Evolutionary conservation across 2,797 vertebrate species (phyloP).

Genomic region (Eremophila alpestris): DNA sequence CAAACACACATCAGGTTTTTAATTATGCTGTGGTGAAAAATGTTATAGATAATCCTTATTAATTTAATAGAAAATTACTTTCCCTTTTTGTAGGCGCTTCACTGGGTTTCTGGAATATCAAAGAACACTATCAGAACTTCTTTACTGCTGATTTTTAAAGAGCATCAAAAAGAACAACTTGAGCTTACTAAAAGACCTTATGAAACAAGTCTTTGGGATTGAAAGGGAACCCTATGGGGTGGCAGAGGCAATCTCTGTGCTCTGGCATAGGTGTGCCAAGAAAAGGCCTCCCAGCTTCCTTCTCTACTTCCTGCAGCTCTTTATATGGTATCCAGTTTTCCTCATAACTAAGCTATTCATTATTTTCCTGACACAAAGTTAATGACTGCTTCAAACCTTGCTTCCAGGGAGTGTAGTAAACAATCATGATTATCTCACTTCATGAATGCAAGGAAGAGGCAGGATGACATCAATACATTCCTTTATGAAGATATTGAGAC

Average conservation of each 20-base stretch:
- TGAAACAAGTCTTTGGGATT: not conserved
- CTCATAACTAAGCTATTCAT: not conserved
- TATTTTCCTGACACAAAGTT: not conserved
- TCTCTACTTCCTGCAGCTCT: not conserved
- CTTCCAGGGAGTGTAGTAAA: not conserved
- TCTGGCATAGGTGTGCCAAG: not conserved
- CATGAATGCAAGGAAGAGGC: not conserved
- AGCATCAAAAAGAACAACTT: not conserved
- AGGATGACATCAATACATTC: not conserved
- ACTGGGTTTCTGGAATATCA: not conserved
- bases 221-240: not conserved
- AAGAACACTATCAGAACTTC: not conserved
- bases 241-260: not conserved
- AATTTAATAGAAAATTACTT: not conserved
- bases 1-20: not conserved
- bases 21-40: not conserved
- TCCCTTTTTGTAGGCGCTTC: not conserved
- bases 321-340: not conserved
- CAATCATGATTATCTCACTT: not conserved
- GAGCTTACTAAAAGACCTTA: not conserved
- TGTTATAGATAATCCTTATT: not conserved
- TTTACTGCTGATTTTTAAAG: not conserved
- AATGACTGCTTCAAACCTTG: not conserved
- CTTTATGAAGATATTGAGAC: not conserved
- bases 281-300: not conserved